Evolutionary conservation across 2,888 invertebrate species (phyloP).

Genomic region (Hypolimnas misippus): DNA sequence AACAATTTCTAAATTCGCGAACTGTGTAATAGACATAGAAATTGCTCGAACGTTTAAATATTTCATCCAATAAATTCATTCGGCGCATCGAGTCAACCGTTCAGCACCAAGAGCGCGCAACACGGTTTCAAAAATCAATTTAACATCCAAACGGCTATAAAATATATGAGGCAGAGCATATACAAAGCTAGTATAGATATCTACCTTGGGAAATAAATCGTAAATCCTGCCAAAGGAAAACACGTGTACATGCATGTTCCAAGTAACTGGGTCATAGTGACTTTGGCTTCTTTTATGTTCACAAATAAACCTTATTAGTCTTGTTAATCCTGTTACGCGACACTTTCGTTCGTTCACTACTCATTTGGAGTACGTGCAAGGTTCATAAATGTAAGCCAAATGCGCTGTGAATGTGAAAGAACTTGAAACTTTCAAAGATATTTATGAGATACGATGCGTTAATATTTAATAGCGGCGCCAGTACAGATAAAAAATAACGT

Average conservation of each 20-base stretch:
- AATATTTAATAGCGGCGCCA: background rate
- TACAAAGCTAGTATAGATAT: conserved; percentile 6
- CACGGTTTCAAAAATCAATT: conserved; percentile 27
- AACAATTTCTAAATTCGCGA: conserved; percentile 10
- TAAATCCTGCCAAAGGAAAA: conserved; percentile 25
- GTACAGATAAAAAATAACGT: background rate
- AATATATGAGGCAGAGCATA: conserved; percentile 20
- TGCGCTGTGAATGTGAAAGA: background rate
- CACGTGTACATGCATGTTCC: conserved; percentile 23
- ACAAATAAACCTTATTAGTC: conserved; percentile 33
- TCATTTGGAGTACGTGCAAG: conserved; percentile 20
- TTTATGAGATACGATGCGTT: background rate
- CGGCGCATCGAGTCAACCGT: conserved; percentile 22
- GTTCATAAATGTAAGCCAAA: conserved; percentile 5
- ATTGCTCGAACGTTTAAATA: conserved; percentile 21
- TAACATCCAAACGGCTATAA: conserved; percentile 19
- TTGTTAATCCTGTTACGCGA: conserved; percentile 30
- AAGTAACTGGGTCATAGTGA: conserved; percentile 42
- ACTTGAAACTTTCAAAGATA: background rate
- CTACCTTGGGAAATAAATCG: conserved; percentile 23
- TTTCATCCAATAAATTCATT: conserved; percentile 30
- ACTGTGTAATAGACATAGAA: conserved; percentile 20
- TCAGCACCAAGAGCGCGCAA: conserved; percentile 23
- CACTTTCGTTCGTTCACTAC: conserved; percentile 23
- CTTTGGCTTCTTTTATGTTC: conserved; percentile 32